Percentiles rank a stretch among this genome's conserved stretches.
Conservation (phyloP, 2,797 vertebrate species). For the Smutsia gigantea region DNA sequence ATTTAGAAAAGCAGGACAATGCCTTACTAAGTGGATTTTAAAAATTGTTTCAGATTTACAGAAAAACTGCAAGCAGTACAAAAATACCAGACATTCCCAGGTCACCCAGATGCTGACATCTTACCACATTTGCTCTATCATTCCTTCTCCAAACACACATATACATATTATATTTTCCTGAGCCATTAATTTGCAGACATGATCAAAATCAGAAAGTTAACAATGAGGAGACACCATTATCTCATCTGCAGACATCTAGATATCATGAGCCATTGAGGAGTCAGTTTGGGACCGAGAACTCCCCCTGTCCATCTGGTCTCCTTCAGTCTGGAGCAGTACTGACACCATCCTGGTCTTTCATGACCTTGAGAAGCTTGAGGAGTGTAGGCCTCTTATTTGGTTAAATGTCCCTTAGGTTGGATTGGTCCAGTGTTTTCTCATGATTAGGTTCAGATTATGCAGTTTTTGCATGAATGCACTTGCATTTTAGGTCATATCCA, state of each 20-base stretch:
- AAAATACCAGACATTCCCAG: background rate
- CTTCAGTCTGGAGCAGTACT: background rate
- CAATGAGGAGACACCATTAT: background rate
- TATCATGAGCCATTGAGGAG: background rate
- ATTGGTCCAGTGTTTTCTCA: background rate
- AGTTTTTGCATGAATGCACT: background rate
- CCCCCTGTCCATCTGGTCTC: too few relatives aligned
- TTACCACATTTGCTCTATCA: background rate
- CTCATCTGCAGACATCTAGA: background rate
- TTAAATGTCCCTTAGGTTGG: background rate
- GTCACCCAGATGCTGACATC: background rate
- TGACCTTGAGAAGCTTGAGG: background rate
- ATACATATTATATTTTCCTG: background rate
- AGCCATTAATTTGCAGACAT: background rate
- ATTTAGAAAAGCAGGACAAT: background rate
- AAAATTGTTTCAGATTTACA: background rate
- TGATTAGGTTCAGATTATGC: background rate
- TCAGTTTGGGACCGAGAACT: too few relatives aligned
- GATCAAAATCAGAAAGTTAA: background rate
- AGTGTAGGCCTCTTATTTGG: background rate
- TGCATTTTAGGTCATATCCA: background rate
- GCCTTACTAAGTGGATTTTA: background rate
- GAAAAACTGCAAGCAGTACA: background rate
- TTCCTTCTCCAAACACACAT: background rate
- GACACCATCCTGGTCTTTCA: background rate